Base-by-base conservation (phyloP, 2,888 invertebrate species). In the Hemistola chrysoprasaria region DNA sequence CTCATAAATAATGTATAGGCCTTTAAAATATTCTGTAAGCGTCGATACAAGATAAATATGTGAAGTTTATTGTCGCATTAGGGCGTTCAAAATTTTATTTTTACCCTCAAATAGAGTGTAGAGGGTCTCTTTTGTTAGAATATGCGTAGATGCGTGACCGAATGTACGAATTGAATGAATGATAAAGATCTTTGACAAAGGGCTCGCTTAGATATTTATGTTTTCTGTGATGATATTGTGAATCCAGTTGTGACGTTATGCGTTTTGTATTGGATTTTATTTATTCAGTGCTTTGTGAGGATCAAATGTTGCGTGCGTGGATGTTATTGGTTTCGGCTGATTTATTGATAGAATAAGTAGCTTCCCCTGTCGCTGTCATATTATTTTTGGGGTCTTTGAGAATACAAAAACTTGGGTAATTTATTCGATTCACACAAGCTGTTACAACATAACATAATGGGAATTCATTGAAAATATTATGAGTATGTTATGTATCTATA, bases 21-120 rank as follows among this genome's bases (percentile, higher is more conserved):
- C 49, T 31, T 53, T 56, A 57, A 59, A 60, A 50, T 16, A 55
- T 56, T 58, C 53, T 44, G 39, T 47, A 49, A 55, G 58, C 63
- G 64, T 59, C 61, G 54, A 55, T 61, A 53, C 50, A 55, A 32
- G 42, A 38, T 36, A 33, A 40, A 38, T 36, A 39, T 31, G 36
- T 45, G 44, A 26, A 54, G 49, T 65, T 55, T 59, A 59, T 65
- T 63, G 44, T 55, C 53, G 51, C 45, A 56, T 61, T 65, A 63
- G 55, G 58, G 61, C 53, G 50, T 44, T 52, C 52, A 40, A 43
- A 44, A 47, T 44, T 59, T 49, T 52, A 59, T 64, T 70, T 56
- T 71, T 59, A 68, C 62, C 67, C 65, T 72, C 63, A 65, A 72
- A 73, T 72, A 70, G 57, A 62, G 65, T 60, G 62, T 62, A 57